Evolutionary conservation across 2,113 vertebrate genomes (phyloP), one percentile per base, ranked within the genome.

Genomic region (Gasterosteus aculeatus): DNA sequence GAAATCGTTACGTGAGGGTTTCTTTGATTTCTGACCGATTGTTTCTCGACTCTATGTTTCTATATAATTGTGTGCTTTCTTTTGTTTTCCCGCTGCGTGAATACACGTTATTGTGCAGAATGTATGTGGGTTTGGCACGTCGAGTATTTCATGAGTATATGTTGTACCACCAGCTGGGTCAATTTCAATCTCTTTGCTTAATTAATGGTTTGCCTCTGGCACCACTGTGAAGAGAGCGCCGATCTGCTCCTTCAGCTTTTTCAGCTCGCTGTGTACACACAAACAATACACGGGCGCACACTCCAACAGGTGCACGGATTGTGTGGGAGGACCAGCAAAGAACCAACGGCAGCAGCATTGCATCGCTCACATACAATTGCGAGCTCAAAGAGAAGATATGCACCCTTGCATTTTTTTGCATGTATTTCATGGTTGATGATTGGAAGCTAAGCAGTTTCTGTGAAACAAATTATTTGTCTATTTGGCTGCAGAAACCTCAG

Each of bases 191-290:
- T 80, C 85, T 92, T 89, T 90, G 82, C 84, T 91, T 92, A 92
- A 92, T 93, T 88, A 92, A 93, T 85, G 88, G 84, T 89, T 85
- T 84, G 86, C 86, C 86, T 91, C 65, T 87, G 85, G 89, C 87
- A 74, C 79, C 62, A 54, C 82, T 89, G 89, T 86, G 80, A 77
- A 69, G 81, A 76, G 82, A 82, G 87, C 85, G 74, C 74, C n/a
- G 26, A 74, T 86, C 88, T 90, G 74, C 78, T 85, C 81, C 84
- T 70, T 85, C 78, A 78, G 88, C 77, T 89, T 82, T 22, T 66
- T 38, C 78, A 63, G 53, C 68, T 66, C 22, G 78, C 80, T 76
- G 82, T 76, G 69, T 65, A 57, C 74, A 80, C 85, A 82, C 85
- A 78, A 72, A 89, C 79, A 77, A 31, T 60, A 44, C 49, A 78